Base-by-base conservation (phyloP, 2,797 vertebrate species). In the Gastrophryne carolinensis region DNA sequence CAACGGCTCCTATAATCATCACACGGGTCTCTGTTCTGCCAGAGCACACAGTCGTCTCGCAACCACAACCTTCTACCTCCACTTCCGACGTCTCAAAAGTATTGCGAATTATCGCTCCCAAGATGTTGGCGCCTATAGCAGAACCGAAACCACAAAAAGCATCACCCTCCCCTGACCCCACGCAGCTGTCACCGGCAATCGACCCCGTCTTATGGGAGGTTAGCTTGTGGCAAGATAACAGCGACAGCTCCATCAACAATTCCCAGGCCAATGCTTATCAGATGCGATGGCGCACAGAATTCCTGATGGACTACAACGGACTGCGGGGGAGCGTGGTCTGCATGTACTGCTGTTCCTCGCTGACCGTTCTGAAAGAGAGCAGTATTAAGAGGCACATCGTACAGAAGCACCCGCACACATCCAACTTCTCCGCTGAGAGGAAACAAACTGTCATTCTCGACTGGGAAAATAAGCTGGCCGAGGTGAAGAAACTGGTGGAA, bases 341-440 rank as follows among this genome's bases (percentile, higher is more conserved):
- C 84, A 92, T 95, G 95, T 94, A 94, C 79, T 97, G 95, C 74
- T 94, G 94, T 78, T 91, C 93, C 80, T 83, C 91, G 29, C 85
- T 97, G 78, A 88, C 89, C 2, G 89, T 93, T 52, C 90, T 91
- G 76, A 92, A 93, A 84, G 93, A 93, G 64, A 93, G 93, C 86
- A 91, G 91, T 84, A 92, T 96, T 87, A 90, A 94, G 65, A 87
- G 90, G 44, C 95, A 96, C 90, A 94, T 95, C 80, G 92, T 92
- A 83, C 91, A 91, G 74, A 90, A 87, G 81, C 95, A 96, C 80
- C 93, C 94, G 0, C 92, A 95, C 83, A 93, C 92, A 35, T 87
- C 85, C 0, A 82, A 82, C 58, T 89, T 94, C 73, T 90, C 89
- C 80, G 86, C 87, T 4, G 83, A 87, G 0, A 90, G 94, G 50